Evolutionary conservation across 2,888 invertebrate species (phyloP).

Genomic region (Phrixothrix hirtus): DNA sequence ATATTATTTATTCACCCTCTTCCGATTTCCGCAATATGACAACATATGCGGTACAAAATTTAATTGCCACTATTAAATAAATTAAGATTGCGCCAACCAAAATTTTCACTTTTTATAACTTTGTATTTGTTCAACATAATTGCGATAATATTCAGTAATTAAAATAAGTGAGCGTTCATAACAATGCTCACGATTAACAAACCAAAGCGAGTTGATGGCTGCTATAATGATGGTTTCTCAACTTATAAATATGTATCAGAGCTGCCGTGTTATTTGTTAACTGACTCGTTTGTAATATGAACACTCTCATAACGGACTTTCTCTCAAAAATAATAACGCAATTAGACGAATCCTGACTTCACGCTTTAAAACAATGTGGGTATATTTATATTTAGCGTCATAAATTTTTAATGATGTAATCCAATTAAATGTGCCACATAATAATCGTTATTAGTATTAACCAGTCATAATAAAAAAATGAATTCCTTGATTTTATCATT

Average conservation of each 20-base stretch:
- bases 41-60: slow-evolving; percentile 6
- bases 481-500: not conserved
- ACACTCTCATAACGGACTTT: slow-evolving; percentile 39
- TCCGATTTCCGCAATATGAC: slow-evolving; percentile 5
- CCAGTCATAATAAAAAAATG: no score
- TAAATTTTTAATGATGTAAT: slow-evolving; percentile 36
- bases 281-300: slow-evolving; percentile 40
- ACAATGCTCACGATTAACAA: slow-evolving; percentile 41
- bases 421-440: slow-evolving; percentile 20
- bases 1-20: not conserved
- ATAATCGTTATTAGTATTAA: no score
- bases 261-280: slow-evolving; percentile 40
- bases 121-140: slow-evolving; percentile 38
- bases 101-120: slow-evolving; percentile 39
- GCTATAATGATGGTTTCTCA: slow-evolving; percentile 36
- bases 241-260: slow-evolving; percentile 43
- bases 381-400: slow-evolving; percentile 29
- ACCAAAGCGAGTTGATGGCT: slow-evolving; percentile 38
- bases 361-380: slow-evolving; percentile 37
- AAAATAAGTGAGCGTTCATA: slow-evolving; percentile 39
- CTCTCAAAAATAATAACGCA: slow-evolving; percentile 40
- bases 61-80: slow-evolving; percentile 20
- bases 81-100: slow-evolving; percentile 21
- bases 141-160: slow-evolving; percentile 38
- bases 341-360: slow-evolving; percentile 38